Percentiles rank a stretch among this genome's conserved stretches.
Evolutionary conservation across 2,113 vertebrate genomes (phyloP).

Genomic region (Deroptyus accipitrinus): DNA sequence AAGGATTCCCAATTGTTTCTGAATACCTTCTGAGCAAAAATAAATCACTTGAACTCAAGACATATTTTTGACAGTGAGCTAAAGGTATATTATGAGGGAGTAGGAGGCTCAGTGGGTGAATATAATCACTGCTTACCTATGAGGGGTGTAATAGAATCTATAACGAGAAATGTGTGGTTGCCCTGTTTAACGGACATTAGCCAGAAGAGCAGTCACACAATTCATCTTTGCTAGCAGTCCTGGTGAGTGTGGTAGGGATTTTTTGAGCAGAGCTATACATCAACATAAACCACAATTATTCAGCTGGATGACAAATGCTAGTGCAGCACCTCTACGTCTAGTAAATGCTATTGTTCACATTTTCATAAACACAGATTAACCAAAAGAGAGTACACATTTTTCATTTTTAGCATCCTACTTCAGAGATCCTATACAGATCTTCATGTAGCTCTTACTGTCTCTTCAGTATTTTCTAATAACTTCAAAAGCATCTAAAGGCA

Average conservation of each 20-base stretch:
- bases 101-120: slow-evolving; percentile 3
- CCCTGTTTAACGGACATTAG: not conserved
- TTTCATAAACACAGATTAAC: not conserved
- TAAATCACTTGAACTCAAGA: slow-evolving; percentile 32
- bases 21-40: slow-evolving; percentile 21
- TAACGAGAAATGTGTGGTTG: not conserved
- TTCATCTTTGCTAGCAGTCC: not conserved
- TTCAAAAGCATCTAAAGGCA: not conserved
- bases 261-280: not conserved
- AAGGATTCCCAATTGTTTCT: slow-evolving; percentile 15
- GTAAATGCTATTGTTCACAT: not conserved
- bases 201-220: not conserved
- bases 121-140: not conserved
- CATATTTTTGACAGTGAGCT: slow-evolving; percentile 30
- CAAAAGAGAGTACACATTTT: not conserved
- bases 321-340: not conserved
- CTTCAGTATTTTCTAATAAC: not conserved
- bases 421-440: not conserved
- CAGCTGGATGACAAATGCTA: not conserved
- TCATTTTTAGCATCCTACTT: not conserved
- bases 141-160: not conserved
- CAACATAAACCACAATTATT: slow-evolving; percentile 12
- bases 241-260: not conserved
- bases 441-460: not conserved
- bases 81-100: slow-evolving; percentile 7